Base-by-base conservation (phyloP, 2,113 vertebrate species). In the Phainopepla nitens region DNA sequence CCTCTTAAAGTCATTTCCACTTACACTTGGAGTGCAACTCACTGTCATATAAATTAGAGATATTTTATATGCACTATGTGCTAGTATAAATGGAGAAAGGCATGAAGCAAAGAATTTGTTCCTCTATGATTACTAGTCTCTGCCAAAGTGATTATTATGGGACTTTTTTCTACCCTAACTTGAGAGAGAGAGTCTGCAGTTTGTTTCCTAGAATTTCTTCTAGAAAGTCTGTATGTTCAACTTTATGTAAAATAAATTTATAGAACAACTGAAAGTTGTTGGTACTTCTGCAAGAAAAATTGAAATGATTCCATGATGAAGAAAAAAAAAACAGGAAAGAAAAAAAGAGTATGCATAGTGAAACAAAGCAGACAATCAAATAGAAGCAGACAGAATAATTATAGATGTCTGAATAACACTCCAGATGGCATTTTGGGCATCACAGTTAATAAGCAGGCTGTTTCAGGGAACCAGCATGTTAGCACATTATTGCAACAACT, bases 341-440 rank as follows among this genome's bases (percentile, higher is more conserved):
- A 65, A 71, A 58, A 84, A 82, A 89, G n/a, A 84, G 24, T 23
- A 73, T 0, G 3, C 66, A 77, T 12, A 82, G 56, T 60, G 39
- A 61, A 90, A 88, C 71, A 94, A 96, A 96, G 75, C 36, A 92
- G 78, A 73, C 54, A 69, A 70, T 73, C 83, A 93, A 82, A 79
- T 17, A 68, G 79, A 72, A 90, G 88, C 68, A 92, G 94, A 84
- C 58, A 62, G 88, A 72, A 61, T 92, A 93, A 94, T 95, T 94
- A 82, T 76, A 79, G 78, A 83, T 90, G 85, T 93, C 62, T 33
- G 69, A 81, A 73, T 66, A 64, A 92, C 90, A 78, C 82, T 87
- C 83, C 87, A 92, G 87, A 95, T 73, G 88, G 94, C 81, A 82
- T 72, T 90, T 87, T 92, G 96, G 95, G 77, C 94, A 95, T 64